Percentiles rank a stretch among this genome's conserved stretches.
phyloP scores from a whole-genome alignment of 2,113 vertebrate genomes.

The Mola mola region DNA sequence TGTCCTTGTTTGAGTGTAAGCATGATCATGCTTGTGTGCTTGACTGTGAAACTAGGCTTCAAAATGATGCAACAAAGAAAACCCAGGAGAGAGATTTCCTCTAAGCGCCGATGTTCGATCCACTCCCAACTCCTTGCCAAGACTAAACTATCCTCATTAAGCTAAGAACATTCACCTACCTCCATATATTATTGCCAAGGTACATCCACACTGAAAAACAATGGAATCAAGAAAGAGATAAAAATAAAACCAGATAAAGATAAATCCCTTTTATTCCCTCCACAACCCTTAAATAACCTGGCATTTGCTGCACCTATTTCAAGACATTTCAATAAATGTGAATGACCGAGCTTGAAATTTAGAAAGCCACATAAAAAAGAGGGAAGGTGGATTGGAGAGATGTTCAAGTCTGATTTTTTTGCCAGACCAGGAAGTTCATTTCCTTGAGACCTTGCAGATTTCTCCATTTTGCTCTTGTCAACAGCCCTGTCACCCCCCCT shows the following conservation, averaged over 20 bases:
- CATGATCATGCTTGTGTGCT: constrained; percentile 22
- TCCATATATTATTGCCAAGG: constrained; percentile 57
- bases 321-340: constrained; percentile 15
- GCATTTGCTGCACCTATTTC: constrained; percentile 16
- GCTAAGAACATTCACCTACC: constrained; percentile 64
- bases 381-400: neutral
- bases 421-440: constrained; percentile 43
- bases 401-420: constrained; percentile 40
- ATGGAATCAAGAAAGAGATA: constrained; percentile 3
- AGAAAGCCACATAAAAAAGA: neutral
- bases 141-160: constrained; percentile 75
- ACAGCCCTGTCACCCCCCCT: constrained; percentile 33
- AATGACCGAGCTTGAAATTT: constrained; percentile 16
- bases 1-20: constrained; percentile 2
- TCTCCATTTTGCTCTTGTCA: constrained; percentile 56
- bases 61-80: constrained; percentile 66
- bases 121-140: constrained; percentile 60
- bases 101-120: constrained; percentile 68
- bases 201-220: constrained; percentile 34
- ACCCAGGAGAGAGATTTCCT: constrained; percentile 66
- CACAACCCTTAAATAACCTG: constrained; percentile 10
- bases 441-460: constrained; percentile 56
- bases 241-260: constrained; percentile 2
- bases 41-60: constrained; percentile 29
- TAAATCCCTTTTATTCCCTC: constrained; percentile 2